Evolutionary conservation across 2,888 invertebrate genomes (phyloP), one percentile per base, ranked within the genome.

Genomic region (Leptopterna dolabrata): DNA sequence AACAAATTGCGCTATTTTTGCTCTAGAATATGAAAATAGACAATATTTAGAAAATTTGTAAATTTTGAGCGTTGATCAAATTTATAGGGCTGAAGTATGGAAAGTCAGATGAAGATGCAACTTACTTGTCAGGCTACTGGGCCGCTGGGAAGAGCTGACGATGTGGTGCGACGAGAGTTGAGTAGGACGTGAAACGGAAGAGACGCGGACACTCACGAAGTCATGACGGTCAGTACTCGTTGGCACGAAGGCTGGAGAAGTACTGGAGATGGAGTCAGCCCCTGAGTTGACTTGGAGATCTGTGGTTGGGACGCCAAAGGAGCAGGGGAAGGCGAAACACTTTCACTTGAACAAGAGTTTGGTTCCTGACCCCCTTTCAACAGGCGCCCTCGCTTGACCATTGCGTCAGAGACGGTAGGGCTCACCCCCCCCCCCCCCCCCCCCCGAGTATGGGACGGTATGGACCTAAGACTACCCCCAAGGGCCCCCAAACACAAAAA

Each of bases 351-450:
- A 30, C 73, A 36, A 73, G 73, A 73, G 73, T 36, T 73, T 73
- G 63, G 73, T 73, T 30, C 73, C 73, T 73, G 73, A 73, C 73
- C 73, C 73, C 73, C 36, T 73, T 73, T 73, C 73, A 73, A 73
- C 29, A 29, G 36, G 30, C 73, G 73, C 73, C 73, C 73, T 73
- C 73, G 73, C 73, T 73, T 73, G 73, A 73, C 73, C 73, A 73
- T 73, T 73, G 36, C 73, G 73, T 73, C 73, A 73, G 73, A 19
- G n/a, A 36, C 29, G 29, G 36, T 7, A 30, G 73, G 41, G 16
- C 73, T 19, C 30, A 14, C 73, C 36, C 73, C 63, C 47, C 7
- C 63, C 24, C 63, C 24, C 4, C 6, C 9, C 63, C 27, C n/a
- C n/a, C n/a, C n/a, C n/a, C n/a, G n/a, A n/a, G n/a, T n/a, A n/a